These are phyloP conservation scores for Volucella zonaria DNA, from an alignment of 2,888 invertebrate species.

Conservation along the genomic window DNA sequence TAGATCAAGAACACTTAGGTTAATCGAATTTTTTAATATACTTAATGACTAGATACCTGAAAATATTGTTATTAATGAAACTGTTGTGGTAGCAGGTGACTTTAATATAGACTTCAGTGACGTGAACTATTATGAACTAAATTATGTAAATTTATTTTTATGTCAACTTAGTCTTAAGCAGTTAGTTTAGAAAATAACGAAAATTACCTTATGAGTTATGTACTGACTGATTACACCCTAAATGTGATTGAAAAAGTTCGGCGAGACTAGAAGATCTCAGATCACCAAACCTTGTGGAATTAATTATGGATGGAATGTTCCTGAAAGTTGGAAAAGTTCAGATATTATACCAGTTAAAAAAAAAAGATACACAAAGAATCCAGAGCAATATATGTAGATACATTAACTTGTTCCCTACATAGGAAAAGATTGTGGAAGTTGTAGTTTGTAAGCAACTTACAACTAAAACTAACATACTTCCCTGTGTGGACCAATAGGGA, in stretches of 20 bases:
- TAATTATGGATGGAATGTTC: neutral
- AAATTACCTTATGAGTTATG: neutral
- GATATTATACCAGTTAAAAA: conserved; percentile 18
- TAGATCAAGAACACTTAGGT: neutral
- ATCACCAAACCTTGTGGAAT: neutral
- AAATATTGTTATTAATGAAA: neutral
- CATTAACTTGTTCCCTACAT: neutral
- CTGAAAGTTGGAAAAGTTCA: neutral
- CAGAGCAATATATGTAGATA: neutral
- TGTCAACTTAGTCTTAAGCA: too few relatives aligned
- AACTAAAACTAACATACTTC: neutral
- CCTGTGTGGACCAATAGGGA: neutral
- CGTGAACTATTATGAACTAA: too few relatives aligned
- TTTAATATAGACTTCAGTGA: too few relatives aligned
- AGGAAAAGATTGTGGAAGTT: conserved; percentile 15
- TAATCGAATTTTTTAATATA: neutral
- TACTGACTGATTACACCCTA: neutral
- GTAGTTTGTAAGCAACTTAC: conserved; percentile 20
- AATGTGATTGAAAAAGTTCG: neutral
- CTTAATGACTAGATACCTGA: neutral
- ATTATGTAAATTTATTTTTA: too few relatives aligned
- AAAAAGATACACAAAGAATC: conserved; percentile 11
- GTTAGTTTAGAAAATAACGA: too few relatives aligned
- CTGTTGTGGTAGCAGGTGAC: too few relatives aligned
- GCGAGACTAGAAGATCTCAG: neutral